Conservation (phyloP, 64 coral and sea anemone genomes). For the Orbicella faveolata region DNA sequence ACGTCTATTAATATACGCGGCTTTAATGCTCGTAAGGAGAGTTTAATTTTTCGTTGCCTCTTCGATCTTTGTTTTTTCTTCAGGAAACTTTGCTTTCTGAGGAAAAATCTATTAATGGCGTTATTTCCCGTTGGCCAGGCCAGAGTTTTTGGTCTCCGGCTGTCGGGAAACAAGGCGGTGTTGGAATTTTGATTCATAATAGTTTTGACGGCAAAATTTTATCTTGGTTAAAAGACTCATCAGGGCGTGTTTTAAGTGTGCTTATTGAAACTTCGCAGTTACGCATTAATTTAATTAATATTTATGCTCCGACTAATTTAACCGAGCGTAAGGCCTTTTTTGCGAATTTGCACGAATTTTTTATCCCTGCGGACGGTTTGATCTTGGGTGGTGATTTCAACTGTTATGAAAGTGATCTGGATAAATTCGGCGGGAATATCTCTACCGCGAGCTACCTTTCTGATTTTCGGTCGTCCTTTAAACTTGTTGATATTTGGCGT, state of each 20-base stretch:
- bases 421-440: not conserved
- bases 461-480: not conserved
- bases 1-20: too few relatives aligned
- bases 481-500: not conserved
- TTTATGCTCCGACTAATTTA: not conserved
- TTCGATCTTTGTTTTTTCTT: too few relatives aligned
- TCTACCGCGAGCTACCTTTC: not conserved
- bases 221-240: not conserved
- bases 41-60: too few relatives aligned
- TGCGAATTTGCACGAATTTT: not conserved
- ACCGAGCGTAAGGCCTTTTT: not conserved
- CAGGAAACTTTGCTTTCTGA: too few relatives aligned
- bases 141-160: too few relatives aligned
- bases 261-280: not conserved
- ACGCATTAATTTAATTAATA: not conserved
- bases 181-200: not conserved
- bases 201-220: not conserved
- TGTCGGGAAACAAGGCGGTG: not conserved
- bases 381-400: not conserved
- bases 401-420: not conserved
- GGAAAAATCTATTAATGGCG: too few relatives aligned
- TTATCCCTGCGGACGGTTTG: not conserved
- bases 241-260: not conserved
- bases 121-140: too few relatives aligned
- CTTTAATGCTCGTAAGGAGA: too few relatives aligned